A percentile compares a stretch with the other conserved stretches of the same genome.
Evolutionary conservation across 1,140 invertebrate species (phyloP).

Genomic region (Heliothis virescens): DNA sequence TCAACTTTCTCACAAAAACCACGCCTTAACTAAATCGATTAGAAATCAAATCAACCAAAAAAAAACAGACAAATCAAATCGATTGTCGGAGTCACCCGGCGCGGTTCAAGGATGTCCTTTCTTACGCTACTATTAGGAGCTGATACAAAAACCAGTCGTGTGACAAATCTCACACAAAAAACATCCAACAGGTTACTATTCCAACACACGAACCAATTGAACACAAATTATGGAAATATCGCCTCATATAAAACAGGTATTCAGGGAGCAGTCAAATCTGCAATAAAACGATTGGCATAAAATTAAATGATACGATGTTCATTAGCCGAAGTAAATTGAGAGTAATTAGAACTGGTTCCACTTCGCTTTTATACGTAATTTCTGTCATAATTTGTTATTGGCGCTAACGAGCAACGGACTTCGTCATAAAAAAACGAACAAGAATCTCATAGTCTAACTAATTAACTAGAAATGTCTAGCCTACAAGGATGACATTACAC

Average conservation of each 20-base stretch:
- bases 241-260: neutral
- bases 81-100: neutral
- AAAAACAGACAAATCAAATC: constrained; percentile 2
- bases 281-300: constrained; percentile 10
- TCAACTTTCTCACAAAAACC: too few species aligned
- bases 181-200: constrained; percentile 4
- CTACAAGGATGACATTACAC: neutral
- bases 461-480: neutral
- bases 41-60: neutral
- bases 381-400: neutral
- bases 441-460: too few species aligned
- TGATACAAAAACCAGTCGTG: constrained; percentile 26
- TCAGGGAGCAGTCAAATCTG: neutral
- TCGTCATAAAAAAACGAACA: neutral
- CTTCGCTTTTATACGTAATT: neutral
- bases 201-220: constrained; percentile 8
- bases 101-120: constrained; percentile 22
- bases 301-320: constrained; percentile 20
- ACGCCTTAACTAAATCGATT: neutral
- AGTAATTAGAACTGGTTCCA: neutral
- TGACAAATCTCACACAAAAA: constrained; percentile 31
- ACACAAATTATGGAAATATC: constrained; percentile 23
- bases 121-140: neutral
- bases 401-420: neutral
- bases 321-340: neutral